phyloP scores from a whole-genome alignment of 2,113 vertebrate genomes.

The Lophotis ruficrista region DNA sequence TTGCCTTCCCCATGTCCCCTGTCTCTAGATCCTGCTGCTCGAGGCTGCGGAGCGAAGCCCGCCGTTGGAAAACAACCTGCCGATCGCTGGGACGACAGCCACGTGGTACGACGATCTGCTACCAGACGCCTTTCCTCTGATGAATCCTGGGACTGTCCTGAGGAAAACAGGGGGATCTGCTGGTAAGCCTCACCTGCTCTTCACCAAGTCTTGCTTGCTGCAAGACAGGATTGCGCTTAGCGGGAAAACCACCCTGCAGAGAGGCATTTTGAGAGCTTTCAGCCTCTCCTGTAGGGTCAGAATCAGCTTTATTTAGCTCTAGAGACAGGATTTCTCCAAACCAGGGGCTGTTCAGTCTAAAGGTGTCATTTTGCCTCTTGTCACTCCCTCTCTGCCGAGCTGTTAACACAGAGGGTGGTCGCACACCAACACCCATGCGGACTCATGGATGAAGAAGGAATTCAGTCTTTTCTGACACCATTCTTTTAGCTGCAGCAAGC shows the following conservation, averaged over 20 bases:
- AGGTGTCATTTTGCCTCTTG: not conserved
- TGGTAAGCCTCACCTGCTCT: conserved; percentile 43
- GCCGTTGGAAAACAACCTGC: conserved; percentile 70
- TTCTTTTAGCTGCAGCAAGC: not conserved
- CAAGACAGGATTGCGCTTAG: not conserved
- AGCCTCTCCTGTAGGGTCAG: not conserved
- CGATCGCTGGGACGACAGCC: conserved; percentile 51
- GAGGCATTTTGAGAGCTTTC: not conserved
- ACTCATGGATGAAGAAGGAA: not conserved
- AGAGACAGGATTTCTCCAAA: not conserved
- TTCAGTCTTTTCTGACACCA: not conserved
- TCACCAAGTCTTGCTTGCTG: fast-evolving
- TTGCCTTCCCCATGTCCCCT: not conserved
- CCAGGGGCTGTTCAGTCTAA: not conserved
- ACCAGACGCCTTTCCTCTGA: conserved; percentile 80
- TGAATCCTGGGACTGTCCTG: conserved; percentile 68
- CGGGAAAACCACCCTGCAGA: not conserved
- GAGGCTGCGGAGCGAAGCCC: conserved; percentile 63
- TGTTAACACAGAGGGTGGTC: not conserved
- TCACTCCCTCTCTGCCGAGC: not conserved
- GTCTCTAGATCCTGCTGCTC: conserved; percentile 81
- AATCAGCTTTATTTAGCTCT: not conserved
- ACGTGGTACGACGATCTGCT: conserved; percentile 81
- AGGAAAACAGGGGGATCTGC: conserved; percentile 68
- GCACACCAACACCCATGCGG: fast-evolving